Evolutionary conservation across 2,888 invertebrate genomes (phyloP).

Genomic region (Peribatodes rhomboidaria): DNA sequence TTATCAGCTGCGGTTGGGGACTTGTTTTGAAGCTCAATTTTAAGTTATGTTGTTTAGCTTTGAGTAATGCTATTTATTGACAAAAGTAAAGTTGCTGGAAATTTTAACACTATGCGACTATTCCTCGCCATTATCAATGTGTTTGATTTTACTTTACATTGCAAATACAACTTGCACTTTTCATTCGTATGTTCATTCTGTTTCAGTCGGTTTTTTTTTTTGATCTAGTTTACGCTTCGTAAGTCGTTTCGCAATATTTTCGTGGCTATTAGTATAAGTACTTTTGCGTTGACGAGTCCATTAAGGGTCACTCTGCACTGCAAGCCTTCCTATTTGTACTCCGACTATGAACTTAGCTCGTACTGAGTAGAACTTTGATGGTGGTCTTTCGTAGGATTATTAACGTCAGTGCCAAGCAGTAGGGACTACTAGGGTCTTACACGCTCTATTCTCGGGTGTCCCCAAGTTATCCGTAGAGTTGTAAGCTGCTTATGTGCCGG

Average conservation of each 20-base stretch:
- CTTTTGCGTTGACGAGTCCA: not conserved
- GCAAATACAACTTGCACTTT: no score
- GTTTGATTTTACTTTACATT: no score
- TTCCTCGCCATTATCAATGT: no score
- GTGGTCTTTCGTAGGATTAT: conserved; percentile 70
- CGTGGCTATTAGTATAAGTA: not conserved
- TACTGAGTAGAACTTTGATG: conserved; percentile 22
- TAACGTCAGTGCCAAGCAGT: conserved; percentile 65
- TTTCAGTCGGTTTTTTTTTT: no score
- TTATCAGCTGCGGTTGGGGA: not conserved
- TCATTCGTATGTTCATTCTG: no score
- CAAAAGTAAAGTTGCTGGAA: no score
- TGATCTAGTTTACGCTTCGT: no score
- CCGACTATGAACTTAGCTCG: conserved; percentile 16
- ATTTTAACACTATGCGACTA: no score
- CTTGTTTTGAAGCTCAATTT: conserved; percentile 3
- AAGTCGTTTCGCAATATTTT: no score
- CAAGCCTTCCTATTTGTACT: conserved; percentile 4
- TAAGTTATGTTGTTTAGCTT: not conserved
- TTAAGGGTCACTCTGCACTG: not conserved
- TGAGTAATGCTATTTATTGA: no score
- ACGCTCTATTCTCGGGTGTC: conserved; percentile 51
- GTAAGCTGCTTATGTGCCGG: conserved; percentile 75
- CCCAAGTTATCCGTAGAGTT: conserved; percentile 74
- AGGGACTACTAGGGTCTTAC: conserved; percentile 45